Percentiles rank a stretch among this genome's conserved stretches.
phyloP scores from a whole-genome alignment of 2,888 invertebrate genomes.

The Ischnura elegans region DNA sequence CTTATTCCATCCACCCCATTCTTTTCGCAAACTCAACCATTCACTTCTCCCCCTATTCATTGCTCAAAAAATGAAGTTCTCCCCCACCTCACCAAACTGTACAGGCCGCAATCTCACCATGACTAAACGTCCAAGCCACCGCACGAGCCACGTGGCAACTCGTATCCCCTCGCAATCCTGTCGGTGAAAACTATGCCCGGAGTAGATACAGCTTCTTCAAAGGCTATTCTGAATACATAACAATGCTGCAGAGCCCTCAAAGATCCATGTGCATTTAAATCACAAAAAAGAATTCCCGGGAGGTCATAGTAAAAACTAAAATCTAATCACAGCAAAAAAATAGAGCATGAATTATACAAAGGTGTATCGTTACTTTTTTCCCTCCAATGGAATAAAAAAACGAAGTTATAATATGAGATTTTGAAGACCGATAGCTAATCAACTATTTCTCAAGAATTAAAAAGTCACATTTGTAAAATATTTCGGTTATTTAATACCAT shows the following conservation, averaged over 20 bases:
- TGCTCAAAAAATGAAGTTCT: neutral
- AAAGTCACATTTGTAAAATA: neutral
- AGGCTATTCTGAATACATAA: no score
- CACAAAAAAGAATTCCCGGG: no score
- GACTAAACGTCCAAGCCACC: neutral
- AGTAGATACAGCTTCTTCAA: neutral
- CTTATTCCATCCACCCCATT: neutral
- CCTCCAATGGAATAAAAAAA: no score
- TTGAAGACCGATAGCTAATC: no score
- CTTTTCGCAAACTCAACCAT: neutral
- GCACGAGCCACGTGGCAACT: neutral
- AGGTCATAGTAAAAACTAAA: no score
- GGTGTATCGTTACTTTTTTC: no score
- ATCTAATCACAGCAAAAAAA: no score
- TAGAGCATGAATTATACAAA: no score
- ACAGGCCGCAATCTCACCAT: slow-evolving; percentile 7
- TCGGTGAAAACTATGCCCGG: neutral
- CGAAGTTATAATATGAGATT: no score
- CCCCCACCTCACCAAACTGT: neutral
- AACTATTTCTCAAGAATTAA: no score
- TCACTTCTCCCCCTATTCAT: neutral
- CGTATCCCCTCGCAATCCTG: neutral
- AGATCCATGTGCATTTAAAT: no score
- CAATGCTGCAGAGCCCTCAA: no score
- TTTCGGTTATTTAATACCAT: neutral